Evolutionary conservation across 2,797 vertebrate genomes (phyloP).

Genomic region (Synaphobranchus kaupii): DNA sequence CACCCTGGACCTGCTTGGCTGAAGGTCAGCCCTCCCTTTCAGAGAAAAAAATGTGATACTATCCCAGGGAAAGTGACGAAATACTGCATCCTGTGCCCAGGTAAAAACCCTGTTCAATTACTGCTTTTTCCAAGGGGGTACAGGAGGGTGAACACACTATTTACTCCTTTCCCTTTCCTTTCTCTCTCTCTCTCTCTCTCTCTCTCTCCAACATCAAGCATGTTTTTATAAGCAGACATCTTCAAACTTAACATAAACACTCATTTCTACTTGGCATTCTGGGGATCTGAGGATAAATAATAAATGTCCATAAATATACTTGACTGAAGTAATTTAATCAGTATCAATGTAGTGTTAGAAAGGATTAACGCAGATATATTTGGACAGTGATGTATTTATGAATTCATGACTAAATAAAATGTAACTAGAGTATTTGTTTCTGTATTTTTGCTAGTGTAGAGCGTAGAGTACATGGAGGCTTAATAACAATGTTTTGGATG

Average conservation of each 20-base stretch:
- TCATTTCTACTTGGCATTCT: too few relatives aligned
- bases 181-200: not conserved
- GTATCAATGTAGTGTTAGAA: not conserved
- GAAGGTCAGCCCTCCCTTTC: not conserved
- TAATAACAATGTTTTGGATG: not conserved
- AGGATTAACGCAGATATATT: not conserved
- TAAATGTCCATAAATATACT: not conserved
- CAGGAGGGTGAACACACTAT: not conserved
- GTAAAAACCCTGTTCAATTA: not conserved
- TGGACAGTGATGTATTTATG: not conserved
- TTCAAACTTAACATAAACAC: too few relatives aligned
- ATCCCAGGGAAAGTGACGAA: not conserved
- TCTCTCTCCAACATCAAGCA: not conserved
- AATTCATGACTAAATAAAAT: not conserved
- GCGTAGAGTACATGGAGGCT: not conserved
- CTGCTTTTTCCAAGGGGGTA: not conserved
- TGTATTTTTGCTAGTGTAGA: not conserved
- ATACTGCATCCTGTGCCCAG: not conserved
- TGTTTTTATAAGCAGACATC: not conserved
- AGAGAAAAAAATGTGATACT: not conserved
- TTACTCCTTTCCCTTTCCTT: not conserved
- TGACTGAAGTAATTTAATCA: not conserved
- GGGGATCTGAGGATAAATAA: not conserved
- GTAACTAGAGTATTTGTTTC: not conserved
- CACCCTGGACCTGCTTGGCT: not conserved